Base-by-base conservation (phyloP, 1,140 invertebrate genomes). In the Manduca sexta region DNA sequence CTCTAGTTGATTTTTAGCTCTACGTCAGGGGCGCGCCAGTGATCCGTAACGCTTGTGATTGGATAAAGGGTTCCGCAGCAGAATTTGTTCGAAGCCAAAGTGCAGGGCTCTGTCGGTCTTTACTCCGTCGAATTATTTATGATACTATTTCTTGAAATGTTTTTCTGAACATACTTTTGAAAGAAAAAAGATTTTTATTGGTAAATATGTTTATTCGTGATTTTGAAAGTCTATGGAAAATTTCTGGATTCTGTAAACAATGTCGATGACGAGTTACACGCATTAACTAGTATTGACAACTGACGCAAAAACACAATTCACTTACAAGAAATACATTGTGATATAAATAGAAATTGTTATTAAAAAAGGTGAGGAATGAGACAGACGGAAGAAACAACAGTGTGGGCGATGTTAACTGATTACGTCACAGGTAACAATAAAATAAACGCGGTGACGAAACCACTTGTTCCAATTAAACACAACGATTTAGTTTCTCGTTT, bases 1-100 rank as follows among this genome's bases (percentile, higher is more conserved):
- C 56, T 56, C 57, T 47, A 56, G 55, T 67, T 63, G 63, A 69
- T 64, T 67, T 64, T 58, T 61, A 51, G 56, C 54, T 69, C 54
- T 50, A 56, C 46, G 45, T 21, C 40, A 53, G 45, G 50, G 53
- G 47, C 37, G 44, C 30, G 18, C 49, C 57, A 57, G 48, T 73
- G 64, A 64, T 67, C 64, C 61, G 66, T 62, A 52, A 62, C 60
- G 53, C 34, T 49, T 49, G 46, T 73, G 69, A 73, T 73, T 73
- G 69, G 69, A 67, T 69, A 73, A 69, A 69, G 61, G 66, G 57
- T 65, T 68, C 54, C 51, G 54, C 56, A 56, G 40, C 46, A 48
- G 51, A 64, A 60, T 64, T 64, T 54, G 49, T 46, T 53, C 44
- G 42, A 31, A 45, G 50, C 21, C 14, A 48, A n/a, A 61, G 62